Base-by-base conservation (phyloP, 1,140 invertebrate species). In the Schmidtea mediterranea region DNA sequence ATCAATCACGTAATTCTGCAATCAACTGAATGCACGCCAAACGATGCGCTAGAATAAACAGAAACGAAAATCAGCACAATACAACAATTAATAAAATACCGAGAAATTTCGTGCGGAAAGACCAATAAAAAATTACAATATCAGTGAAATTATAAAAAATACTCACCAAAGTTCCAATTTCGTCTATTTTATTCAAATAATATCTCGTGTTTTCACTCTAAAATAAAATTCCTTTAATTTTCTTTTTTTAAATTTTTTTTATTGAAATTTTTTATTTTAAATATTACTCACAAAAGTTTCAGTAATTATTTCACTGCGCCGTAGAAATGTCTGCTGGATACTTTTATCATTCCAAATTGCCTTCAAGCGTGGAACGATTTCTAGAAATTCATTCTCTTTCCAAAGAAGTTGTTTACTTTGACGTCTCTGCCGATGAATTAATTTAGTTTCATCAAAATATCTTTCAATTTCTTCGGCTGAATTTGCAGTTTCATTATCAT, bases 401-500 rank as follows among this genome's bases (percentile, higher is more conserved):
- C 43, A 45, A 8, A 45, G 19, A 5, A 45, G 21, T 21, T 45
- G 15, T 22, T 21, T 21, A 21, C 21, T 15, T 45, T 45, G 15
- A 5, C 21, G 15, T 24, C 43, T 45, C 2, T 13, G 2, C 5
- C 15, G 19, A 19, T 21, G 18, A 45, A 22, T n/a, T 21, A 8
- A 21, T 45, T 19, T 21, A 24, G 18, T 45, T 22, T 24, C 23
- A 13, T 45, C 21, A n/a, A 19, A 45, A 24, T 45, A 21, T 16
- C n/a, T 24, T 21, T 45, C 43, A 21, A 45, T 15, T 13, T 19
- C 15, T 19, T 19, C n/a, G 2, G 43, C 23, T 45, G 43, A 45
- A 13, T 21, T 45, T 5, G 22, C 2, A 22, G 23, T 21, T 16
- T 8, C 43, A 19, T 73, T 70, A 60, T 82, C 76, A 59, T 79